Evolutionary conservation across 1,140 invertebrate species (phyloP).

Genomic region (Lepidotrigona ventralis): DNA sequence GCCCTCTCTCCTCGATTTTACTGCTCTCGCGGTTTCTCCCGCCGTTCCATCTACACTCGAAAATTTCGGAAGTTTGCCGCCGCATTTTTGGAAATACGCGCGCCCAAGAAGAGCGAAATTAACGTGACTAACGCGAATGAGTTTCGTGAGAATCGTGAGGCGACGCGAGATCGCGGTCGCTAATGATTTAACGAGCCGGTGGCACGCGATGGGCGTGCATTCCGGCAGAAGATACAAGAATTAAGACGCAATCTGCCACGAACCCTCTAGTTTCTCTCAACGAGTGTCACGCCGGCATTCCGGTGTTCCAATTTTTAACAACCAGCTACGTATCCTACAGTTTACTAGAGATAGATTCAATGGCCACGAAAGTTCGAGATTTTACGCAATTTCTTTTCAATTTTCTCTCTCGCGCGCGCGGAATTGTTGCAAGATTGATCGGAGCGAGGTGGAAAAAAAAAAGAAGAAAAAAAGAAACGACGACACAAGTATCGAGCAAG

Average conservation of each 20-base stretch:
- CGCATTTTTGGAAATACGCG: no score
- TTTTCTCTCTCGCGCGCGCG: not conserved
- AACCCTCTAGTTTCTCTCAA: conserved; percentile 54
- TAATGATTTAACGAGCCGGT: conserved; percentile 74
- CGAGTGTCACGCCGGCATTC: conserved; percentile 34
- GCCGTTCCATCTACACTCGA: not conserved
- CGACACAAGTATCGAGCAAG: conserved; percentile 18
- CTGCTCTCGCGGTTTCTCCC: not conserved
- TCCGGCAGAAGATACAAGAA: conserved; percentile 66
- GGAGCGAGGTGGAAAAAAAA: no score
- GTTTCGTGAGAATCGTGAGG: conserved; percentile 53
- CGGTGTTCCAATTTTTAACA: conserved; percentile 2
- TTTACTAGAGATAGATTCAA: no score
- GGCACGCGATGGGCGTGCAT: conserved; percentile 76
- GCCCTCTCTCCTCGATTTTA: not conserved
- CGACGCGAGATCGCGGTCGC: conserved; percentile 66
- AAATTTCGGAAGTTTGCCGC: not conserved
- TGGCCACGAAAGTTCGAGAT: no score
- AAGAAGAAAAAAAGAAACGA: no score
- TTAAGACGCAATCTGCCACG: conserved; percentile 68
- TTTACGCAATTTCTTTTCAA: no score
- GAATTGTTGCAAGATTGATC: not conserved
- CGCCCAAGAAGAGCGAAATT: conserved; percentile 48
- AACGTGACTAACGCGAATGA: conserved; percentile 44
- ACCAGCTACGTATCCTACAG: no score